phyloP scores from a whole-genome alignment of 2,888 invertebrate genomes.

The Rotaria socialis region DNA sequence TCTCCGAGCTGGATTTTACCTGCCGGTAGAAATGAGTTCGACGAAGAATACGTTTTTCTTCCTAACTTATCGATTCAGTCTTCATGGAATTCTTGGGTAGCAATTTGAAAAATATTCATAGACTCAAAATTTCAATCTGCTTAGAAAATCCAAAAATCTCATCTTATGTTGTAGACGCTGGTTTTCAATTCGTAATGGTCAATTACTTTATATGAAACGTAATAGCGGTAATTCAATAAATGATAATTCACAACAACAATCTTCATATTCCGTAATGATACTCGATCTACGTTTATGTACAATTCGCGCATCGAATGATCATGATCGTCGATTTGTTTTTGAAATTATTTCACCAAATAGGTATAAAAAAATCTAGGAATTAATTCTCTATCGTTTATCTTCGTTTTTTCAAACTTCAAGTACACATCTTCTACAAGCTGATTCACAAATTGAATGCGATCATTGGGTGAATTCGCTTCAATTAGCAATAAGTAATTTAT shows the following conservation, averaged over 20 bases:
- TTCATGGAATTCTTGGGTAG: too few relatives aligned
- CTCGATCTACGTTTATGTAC: conserved; percentile 89
- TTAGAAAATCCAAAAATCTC: background rate
- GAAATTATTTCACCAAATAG: conserved; percentile 87
- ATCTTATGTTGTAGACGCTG: conserved; percentile 67
- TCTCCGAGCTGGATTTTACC: too few relatives aligned
- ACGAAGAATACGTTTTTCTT: too few relatives aligned
- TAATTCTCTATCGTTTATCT: too few relatives aligned
- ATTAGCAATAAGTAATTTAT: conserved; percentile 76
- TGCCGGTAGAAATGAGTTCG: too few relatives aligned
- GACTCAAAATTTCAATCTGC: too few relatives aligned
- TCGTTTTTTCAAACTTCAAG: conserved; percentile 60
- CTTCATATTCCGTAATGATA: conserved; percentile 79
- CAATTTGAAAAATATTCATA: too few relatives aligned
- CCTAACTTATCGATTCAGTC: too few relatives aligned
- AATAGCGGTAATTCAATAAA: conserved; percentile 68
- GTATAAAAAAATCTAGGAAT: conserved; percentile 64
- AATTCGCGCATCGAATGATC: conserved; percentile 79
- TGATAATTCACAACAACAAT: background rate
- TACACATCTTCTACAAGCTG: conserved; percentile 94
- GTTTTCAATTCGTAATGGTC: conserved; percentile 76
- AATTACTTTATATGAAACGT: conserved; percentile 78
- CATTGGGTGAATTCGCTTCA: conserved; percentile 85
- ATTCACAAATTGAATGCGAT: conserved; percentile 81
- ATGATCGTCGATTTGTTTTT: conserved; percentile 88